Evolutionary conservation across 2,113 vertebrate species (phyloP), one percentile per base, ranked within the genome.

Genomic region (Dipodomys spectabilis): DNA sequence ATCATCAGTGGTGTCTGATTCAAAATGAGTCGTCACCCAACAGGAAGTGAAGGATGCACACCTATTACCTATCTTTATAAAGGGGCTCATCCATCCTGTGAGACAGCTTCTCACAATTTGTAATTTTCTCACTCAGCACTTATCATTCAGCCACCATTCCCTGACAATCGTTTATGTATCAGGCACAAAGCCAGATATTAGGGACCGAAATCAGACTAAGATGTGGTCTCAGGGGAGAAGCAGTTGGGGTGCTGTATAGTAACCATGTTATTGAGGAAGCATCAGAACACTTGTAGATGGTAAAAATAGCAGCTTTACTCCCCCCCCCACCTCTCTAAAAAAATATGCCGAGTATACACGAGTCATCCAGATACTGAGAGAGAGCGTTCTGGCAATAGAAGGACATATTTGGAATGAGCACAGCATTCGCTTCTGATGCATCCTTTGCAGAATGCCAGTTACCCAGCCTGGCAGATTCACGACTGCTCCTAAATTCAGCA

Each of bases 121-220:
- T 69, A 39, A n/a, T 74, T 95, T 90, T 49, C 62, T 78, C 87
- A 89, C 74, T 60, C 74, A 53, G 85, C 35, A 49, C 71, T 68
- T 49, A 23, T 64, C 45, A 79, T 75, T 83, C 81, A 78, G 77
- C 89, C 94, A 96, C 71, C 91, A 95, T 87, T 93, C 95, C 87
- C 93, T 72, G 75, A 90, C 86, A 93, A 92, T 94, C 95, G 91
- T 93, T 91, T 95, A 91, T 86, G 83, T 67, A 44, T 87, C 82
- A 88, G 86, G 89, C 73, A 62, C 8, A 2, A 11, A 4, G 53
- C 67, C 92, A 88, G 91, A 49, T 35, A 62, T 2, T 39, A 1
- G 20, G 45, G 69, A 81, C 62, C 69, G 81, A 92, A 65, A 85
- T 81, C 68, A 67, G 39, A 82, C 25, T 71, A 81, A 71, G 25